These are phyloP conservation scores for Dexiosoma caninum DNA, from an alignment of 2,888 invertebrate species.

Conservation along the genomic window DNA sequence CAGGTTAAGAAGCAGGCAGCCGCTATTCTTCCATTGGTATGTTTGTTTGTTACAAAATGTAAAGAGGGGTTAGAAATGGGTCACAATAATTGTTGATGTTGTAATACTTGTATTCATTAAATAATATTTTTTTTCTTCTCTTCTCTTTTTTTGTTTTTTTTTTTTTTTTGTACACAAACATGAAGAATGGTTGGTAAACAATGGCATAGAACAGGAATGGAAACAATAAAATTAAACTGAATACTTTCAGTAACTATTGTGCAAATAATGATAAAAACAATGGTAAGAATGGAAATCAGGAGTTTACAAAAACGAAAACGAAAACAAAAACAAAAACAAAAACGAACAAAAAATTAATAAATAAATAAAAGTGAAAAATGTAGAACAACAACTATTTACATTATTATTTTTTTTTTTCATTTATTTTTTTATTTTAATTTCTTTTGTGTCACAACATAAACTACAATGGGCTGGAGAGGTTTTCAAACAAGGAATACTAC, in stretches of 20 bases:
- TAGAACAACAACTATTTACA: slow-evolving; percentile 26
- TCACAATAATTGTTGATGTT: slow-evolving; percentile 54
- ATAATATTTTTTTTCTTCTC: slow-evolving; percentile 10
- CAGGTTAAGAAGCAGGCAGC: neutral
- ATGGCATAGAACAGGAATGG: slow-evolving; percentile 22
- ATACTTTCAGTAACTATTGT: slow-evolving; percentile 43
- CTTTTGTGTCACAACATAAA: neutral
- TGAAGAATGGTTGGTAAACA: slow-evolving; percentile 35
- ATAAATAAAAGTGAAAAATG: too few relatives aligned
- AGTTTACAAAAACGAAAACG: neutral
- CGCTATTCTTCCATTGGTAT: neutral
- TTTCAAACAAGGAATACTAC: too few relatives aligned
- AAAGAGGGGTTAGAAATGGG: slow-evolving; percentile 50
- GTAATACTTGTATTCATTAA: slow-evolving; percentile 44
- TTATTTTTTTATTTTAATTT: too few relatives aligned
- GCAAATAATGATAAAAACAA: slow-evolving; percentile 49
- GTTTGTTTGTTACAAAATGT: slow-evolving; percentile 13
- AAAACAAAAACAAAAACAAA: neutral
- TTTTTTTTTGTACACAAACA: neutral
- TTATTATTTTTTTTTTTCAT: neutral
- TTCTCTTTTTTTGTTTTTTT: neutral
- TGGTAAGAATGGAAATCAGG: neutral
- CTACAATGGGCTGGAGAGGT: too few relatives aligned
- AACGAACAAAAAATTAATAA: too few relatives aligned
- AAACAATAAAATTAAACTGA: slow-evolving; percentile 53